These are phyloP conservation scores for Idaea biselata DNA, from an alignment of 2,888 invertebrate genomes.

Conservation along the genomic window DNA sequence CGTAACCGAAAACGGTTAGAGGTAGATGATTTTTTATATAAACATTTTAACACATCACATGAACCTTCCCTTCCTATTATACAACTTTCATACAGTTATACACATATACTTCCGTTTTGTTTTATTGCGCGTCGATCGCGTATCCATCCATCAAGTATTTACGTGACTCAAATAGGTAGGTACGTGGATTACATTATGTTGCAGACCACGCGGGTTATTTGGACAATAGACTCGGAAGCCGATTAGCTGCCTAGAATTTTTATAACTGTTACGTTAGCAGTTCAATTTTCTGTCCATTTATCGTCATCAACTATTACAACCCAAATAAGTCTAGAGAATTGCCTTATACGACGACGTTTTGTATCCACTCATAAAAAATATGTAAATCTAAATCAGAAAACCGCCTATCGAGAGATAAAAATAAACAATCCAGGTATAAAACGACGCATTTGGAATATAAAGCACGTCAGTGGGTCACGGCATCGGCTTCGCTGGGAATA, in stretches of 20 bases:
- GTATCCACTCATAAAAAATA: conserved; percentile 11
- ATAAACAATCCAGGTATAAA: conserved; percentile 50
- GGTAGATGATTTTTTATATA: too few relatives aligned
- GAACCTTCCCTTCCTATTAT: neutral
- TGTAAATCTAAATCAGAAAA: conserved; percentile 17
- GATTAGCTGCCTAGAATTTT: conserved; percentile 16
- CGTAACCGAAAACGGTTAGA: too few relatives aligned
- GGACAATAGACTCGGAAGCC: conserved; percentile 14
- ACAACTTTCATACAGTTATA: neutral
- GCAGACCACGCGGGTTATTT: conserved; percentile 4
- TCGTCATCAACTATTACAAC: too few relatives aligned
- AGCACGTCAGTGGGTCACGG: conserved; percentile 68
- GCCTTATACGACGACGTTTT: too few relatives aligned
- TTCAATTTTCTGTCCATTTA: too few relatives aligned
- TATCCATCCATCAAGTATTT: conserved; percentile 1
- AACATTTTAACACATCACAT: neutral
- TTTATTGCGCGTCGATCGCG: neutral
- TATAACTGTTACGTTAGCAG: neutral
- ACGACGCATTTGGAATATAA: conserved; percentile 55
- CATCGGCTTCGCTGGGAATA: conserved; percentile 48
- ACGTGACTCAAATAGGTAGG: conserved; percentile 18
- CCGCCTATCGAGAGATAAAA: conserved; percentile 32
- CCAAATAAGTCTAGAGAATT: too few relatives aligned
- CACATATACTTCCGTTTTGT: neutral
- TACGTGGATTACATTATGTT: conserved; percentile 9